A percentile compares a stretch with the other conserved stretches of the same genome.
Evolutionary conservation across 2,888 invertebrate species (phyloP).

Genomic region (Chouioia cunea): DNA sequence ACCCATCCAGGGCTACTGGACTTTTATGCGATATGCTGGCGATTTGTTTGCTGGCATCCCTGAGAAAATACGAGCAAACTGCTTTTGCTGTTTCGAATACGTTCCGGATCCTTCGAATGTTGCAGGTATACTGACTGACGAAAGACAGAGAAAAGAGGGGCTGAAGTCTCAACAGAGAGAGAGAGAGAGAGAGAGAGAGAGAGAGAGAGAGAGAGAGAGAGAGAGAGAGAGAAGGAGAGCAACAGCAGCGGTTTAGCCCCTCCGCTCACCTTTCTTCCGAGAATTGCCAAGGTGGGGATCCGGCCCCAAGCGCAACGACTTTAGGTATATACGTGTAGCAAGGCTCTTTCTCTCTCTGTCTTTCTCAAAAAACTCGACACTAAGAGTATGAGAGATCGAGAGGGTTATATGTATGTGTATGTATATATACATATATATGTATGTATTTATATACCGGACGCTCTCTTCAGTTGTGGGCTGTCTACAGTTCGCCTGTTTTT

Average conservation of each 20-base stretch:
- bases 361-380: conserved; percentile 36
- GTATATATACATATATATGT: too few relatives aligned
- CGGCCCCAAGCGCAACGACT: too few relatives aligned
- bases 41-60: not conserved
- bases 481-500: too few relatives aligned
- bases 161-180: not conserved
- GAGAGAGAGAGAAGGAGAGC: too few relatives aligned
- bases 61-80: not conserved
- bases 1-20: conserved; percentile 74
- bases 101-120: conserved; percentile 36
- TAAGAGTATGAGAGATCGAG: not conserved
- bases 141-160: not conserved
- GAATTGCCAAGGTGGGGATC: conserved; percentile 39
- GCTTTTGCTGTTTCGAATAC: not conserved
- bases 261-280: conserved; percentile 43
- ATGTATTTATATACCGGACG: too few relatives aligned
- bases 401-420: too few relatives aligned
- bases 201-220: conserved; percentile 3
- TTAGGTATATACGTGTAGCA: too few relatives aligned
- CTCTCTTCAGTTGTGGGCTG: too few relatives aligned
- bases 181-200: conserved; percentile 7
- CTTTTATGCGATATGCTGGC: conserved; percentile 20
- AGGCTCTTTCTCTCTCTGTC: conserved; percentile 15
- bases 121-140: conserved; percentile 45
- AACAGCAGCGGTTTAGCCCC: too few relatives aligned